Conservation (phyloP, 2,113 vertebrate genomes). For the Chaetodon trifascialis region DNA sequence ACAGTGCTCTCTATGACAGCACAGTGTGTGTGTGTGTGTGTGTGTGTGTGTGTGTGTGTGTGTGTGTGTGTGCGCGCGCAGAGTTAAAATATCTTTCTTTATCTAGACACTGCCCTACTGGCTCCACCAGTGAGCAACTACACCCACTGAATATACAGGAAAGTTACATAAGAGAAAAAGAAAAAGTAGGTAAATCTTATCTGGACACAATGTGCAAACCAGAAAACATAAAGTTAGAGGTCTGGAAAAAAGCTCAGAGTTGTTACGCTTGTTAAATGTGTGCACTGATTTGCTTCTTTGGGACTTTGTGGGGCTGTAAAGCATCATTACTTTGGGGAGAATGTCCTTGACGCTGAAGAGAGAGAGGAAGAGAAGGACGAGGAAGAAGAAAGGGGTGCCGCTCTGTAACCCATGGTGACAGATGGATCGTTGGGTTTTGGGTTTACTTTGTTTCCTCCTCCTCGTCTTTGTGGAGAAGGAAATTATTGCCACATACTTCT, state of each 20-base stretch:
- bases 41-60: background rate
- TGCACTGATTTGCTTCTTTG: background rate
- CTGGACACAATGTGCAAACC: background rate
- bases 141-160: background rate
- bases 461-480: conserved; percentile 42
- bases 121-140: conserved; percentile 28
- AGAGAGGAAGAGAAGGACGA: background rate
- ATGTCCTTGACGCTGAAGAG: background rate
- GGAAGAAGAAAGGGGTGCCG: background rate
- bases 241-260: too few species aligned
- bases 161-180: background rate
- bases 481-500: conserved; percentile 33
- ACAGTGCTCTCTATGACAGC: background rate
- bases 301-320: background rate
- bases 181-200: background rate
- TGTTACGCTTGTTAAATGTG: too few species aligned
- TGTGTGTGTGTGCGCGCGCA: background rate
- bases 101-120: conserved; percentile 5
- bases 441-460: conserved; percentile 20
- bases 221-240: background rate
- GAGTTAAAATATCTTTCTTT: conserved; percentile 17
- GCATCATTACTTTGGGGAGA: background rate
- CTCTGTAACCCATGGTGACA: background rate
- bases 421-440: background rate
- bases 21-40: background rate